A percentile compares a stretch with the other conserved stretches of the same genome.
phyloP scores from a whole-genome alignment of 53 echinoderm and acorn worm species.

The Glandiceps talaboti region DNA sequence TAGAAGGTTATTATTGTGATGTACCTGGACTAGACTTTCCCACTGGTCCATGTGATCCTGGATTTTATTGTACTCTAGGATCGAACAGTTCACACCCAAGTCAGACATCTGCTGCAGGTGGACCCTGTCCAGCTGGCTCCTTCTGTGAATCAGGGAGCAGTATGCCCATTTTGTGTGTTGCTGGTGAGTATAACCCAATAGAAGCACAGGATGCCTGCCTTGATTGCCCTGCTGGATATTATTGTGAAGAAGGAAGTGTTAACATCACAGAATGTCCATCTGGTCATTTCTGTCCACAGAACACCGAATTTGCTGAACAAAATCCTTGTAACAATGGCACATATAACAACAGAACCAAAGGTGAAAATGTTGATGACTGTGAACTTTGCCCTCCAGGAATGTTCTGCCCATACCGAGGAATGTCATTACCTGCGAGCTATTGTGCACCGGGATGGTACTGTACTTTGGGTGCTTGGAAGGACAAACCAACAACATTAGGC shows the following conservation, averaged over 20 bases:
- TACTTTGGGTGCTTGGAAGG: slow-evolving; percentile 84
- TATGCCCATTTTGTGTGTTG: slow-evolving; percentile 51
- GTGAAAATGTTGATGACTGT: slow-evolving; percentile 61
- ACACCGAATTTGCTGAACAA: slow-evolving; percentile 81
- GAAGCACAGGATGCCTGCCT: slow-evolving; percentile 71
- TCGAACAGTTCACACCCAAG: slow-evolving; percentile 92
- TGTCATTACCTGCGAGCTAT: slow-evolving; percentile 61
- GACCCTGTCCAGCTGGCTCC: slow-evolving; percentile 81
- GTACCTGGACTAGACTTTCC: slow-evolving; percentile 71
- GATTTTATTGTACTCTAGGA: slow-evolving; percentile 73
- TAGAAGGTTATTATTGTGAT: slow-evolving; percentile 95
- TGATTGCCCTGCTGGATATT: slow-evolving; percentile 73
- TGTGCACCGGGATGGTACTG: slow-evolving; percentile 96
- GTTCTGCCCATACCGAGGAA: slow-evolving; percentile 79
- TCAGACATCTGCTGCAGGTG: slow-evolving; percentile 40
- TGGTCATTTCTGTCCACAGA: slow-evolving; percentile 94
- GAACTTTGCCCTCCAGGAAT: slow-evolving; percentile 77
- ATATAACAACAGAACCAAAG: slow-evolving; percentile 67
- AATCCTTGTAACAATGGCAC: slow-evolving; percentile 96
- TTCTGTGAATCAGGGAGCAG: slow-evolving; percentile 76
- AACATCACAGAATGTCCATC: slow-evolving; percentile 55
- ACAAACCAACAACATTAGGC: slow-evolving; percentile 63
- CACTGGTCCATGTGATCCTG: slow-evolving; percentile 60
- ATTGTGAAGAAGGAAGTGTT: slow-evolving; percentile 60
- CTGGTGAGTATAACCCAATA: slow-evolving; percentile 77